These are phyloP conservation scores for Steatocranus sp. DNA, from an alignment of 2,797 vertebrate genomes.

Conservation along the genomic window DNA sequence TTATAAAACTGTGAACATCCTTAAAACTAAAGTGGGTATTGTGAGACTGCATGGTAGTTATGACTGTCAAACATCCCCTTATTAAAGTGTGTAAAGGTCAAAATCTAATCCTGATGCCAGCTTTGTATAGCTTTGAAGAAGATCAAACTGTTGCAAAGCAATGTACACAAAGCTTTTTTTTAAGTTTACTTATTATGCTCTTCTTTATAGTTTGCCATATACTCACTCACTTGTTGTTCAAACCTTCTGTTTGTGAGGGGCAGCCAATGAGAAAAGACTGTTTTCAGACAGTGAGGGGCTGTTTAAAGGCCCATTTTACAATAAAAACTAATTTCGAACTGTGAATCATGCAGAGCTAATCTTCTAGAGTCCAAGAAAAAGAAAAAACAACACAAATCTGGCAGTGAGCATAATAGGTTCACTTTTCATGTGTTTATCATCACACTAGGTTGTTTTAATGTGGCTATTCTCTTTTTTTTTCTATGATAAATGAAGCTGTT, in stretches of 20 bases:
- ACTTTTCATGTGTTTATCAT: neutral
- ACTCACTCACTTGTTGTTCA: neutral
- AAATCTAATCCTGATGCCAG: neutral
- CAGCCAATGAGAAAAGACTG: neutral
- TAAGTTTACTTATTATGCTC: neutral
- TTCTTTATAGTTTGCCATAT: neutral
- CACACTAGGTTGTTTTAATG: neutral
- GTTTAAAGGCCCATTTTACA: neutral
- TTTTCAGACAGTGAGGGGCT: neutral
- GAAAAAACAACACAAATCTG: neutral
- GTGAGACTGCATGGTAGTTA: neutral
- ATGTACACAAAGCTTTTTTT: neutral
- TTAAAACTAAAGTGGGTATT: neutral
- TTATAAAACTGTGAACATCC: neutral
- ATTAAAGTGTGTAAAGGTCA: neutral
- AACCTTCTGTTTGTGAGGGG: neutral
- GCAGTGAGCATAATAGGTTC: neutral
- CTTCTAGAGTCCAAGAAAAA: neutral
- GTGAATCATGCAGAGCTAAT: neutral
- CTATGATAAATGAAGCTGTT: slow-evolving; percentile 77
- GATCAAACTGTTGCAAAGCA: neutral
- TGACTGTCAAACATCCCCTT: neutral
- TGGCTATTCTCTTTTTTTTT: neutral
- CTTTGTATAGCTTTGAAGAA: neutral
- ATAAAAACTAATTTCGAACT: neutral